A percentile compares a stretch with the other conserved stretches of the same genome.
Conservation (phyloP, 2,888 invertebrate genomes). For the Alentia gelatinosa region DNA sequence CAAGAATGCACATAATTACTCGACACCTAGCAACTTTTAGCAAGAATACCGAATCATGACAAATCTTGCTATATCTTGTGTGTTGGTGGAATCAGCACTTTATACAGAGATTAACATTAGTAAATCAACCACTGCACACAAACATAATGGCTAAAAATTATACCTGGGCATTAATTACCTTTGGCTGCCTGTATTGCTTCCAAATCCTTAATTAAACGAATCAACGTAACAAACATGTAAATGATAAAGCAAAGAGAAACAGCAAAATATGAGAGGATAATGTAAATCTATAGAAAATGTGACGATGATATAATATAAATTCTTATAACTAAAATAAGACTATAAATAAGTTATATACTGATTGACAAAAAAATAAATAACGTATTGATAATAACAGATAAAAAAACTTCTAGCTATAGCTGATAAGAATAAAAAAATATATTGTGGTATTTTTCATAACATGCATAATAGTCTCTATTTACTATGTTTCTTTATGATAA, state of each 20-base stretch:
- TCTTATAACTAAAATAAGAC: background rate
- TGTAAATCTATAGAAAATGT: no score
- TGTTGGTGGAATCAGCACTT: background rate
- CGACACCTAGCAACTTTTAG: background rate
- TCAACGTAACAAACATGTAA: background rate
- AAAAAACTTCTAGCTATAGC: background rate
- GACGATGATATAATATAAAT: background rate
- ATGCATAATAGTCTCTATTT: background rate
- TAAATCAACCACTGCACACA: background rate
- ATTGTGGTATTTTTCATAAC: background rate
- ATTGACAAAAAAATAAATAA: background rate
- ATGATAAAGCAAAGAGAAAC: background rate
- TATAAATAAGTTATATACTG: no score
- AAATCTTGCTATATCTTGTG: no score
- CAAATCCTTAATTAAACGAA: constrained; percentile 8
- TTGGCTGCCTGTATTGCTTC: constrained; percentile 4
- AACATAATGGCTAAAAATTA: background rate
- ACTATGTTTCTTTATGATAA: background rate
- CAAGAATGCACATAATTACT: background rate
- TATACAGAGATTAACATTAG: background rate
- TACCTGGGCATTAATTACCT: constrained; percentile 15
- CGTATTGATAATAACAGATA: background rate
- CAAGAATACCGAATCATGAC: background rate
- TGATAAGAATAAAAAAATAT: background rate
- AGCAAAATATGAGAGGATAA: no score